phyloP scores from a whole-genome alignment of 2,797 vertebrate species.

The Etheostoma perlongum region DNA sequence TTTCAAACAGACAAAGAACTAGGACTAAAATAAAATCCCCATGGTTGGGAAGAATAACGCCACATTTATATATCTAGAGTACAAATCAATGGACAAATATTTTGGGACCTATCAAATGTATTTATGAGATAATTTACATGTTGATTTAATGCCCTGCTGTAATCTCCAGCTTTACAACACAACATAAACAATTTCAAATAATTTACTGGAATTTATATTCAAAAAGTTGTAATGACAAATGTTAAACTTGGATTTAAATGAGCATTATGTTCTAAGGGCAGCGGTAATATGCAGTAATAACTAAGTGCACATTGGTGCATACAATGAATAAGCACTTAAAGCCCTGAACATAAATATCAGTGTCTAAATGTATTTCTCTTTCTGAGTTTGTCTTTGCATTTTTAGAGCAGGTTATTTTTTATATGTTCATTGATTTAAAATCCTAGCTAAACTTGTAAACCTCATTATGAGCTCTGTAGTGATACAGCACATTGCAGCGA shows the following conservation, averaged over 20 bases:
- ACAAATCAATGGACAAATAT: neutral
- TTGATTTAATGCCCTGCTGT: neutral
- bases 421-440: neutral
- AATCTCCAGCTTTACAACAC: neutral
- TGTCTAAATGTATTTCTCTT: neutral
- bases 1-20: neutral
- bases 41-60: neutral
- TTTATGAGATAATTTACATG: neutral
- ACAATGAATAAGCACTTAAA: conserved; percentile 1
- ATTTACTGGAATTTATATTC: neutral
- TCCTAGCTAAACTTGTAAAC: neutral
- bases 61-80: neutral
- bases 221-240: neutral
- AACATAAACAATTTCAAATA: neutral
- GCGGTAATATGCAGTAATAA: neutral
- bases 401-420: neutral
- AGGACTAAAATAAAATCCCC: neutral
- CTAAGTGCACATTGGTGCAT: neutral
- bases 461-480: neutral
- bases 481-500: conserved; percentile 32
- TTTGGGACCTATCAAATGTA: neutral
- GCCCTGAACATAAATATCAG: neutral
- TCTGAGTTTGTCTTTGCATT: neutral
- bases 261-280: neutral
- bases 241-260: neutral